Evolutionary conservation across 2,113 vertebrate species (phyloP).

Genomic region (Ploceus nigricollis): DNA sequence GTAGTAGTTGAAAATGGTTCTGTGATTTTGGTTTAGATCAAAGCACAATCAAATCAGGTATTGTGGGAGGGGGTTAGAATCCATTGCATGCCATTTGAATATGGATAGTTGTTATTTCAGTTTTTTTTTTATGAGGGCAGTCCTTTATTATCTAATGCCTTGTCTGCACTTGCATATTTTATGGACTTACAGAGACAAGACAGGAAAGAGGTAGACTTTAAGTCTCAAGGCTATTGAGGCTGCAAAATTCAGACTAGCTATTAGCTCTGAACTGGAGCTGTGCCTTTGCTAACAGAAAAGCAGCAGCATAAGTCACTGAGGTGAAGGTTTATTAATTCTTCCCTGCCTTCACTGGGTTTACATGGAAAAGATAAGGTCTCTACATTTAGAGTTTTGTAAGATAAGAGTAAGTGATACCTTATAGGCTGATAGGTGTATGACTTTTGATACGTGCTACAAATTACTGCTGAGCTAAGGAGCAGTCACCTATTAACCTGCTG

Average conservation of each 20-base stretch:
- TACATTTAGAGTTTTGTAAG: neutral
- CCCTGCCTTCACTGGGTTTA: neutral
- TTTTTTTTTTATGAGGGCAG: neutral
- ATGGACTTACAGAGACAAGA: neutral
- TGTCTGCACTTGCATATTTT: neutral
- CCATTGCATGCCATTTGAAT: neutral
- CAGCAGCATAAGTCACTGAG: neutral
- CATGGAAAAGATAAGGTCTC: neutral
- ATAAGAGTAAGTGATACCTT: neutral
- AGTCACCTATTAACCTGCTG: neutral
- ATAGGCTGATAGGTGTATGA: neutral
- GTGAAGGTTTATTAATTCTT: neutral
- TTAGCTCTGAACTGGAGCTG: neutral
- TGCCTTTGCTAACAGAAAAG: neutral
- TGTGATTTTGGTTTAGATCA: neutral
- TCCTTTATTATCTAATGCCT: neutral
- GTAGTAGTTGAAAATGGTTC: neutral
- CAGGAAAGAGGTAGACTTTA: neutral
- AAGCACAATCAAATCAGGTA: neutral
- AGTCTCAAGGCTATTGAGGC: neutral
- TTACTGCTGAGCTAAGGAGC: neutral
- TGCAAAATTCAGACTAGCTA: neutral
- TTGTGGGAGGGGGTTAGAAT: neutral
- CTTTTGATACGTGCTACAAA: neutral
- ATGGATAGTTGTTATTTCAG: neutral